These are phyloP conservation scores for Alectura lathami DNA, from an alignment of 2,113 vertebrate species.

Conservation along the genomic window DNA sequence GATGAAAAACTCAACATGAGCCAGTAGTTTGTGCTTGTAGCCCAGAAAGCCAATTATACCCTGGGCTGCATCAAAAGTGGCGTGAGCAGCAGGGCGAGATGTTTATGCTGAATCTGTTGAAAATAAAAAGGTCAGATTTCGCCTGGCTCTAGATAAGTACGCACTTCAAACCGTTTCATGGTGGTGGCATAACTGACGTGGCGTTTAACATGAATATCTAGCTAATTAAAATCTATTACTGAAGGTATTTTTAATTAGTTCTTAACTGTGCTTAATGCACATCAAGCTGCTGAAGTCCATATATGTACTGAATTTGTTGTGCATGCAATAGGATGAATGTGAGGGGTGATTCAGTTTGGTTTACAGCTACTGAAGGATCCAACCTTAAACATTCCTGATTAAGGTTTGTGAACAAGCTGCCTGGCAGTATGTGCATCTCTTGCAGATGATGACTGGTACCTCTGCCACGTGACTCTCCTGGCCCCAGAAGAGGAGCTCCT, in stretches of 20 bases:
- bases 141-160: not conserved
- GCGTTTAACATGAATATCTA: not conserved
- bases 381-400: not conserved
- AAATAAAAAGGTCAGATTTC: not conserved
- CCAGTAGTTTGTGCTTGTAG: not conserved
- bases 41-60: no score
- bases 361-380: not conserved
- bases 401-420: not conserved
- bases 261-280: not conserved
- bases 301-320: not conserved
- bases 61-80: not conserved
- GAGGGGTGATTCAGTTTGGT: not conserved
- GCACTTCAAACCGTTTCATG: not conserved
- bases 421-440: not conserved
- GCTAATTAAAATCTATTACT: not conserved
- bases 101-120: not conserved
- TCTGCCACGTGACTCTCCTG: slow-evolving; percentile 81
- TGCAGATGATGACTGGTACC: slow-evolving; percentile 86
- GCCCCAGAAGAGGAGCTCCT: slow-evolving; percentile 77
- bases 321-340: not conserved
- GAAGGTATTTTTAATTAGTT: not conserved
- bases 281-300: not conserved
- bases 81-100: not conserved
- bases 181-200: not conserved
- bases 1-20: not conserved